Conservation (phyloP, 2,888 invertebrate genomes). For the Caenorhabditis sulstoni region DNA sequence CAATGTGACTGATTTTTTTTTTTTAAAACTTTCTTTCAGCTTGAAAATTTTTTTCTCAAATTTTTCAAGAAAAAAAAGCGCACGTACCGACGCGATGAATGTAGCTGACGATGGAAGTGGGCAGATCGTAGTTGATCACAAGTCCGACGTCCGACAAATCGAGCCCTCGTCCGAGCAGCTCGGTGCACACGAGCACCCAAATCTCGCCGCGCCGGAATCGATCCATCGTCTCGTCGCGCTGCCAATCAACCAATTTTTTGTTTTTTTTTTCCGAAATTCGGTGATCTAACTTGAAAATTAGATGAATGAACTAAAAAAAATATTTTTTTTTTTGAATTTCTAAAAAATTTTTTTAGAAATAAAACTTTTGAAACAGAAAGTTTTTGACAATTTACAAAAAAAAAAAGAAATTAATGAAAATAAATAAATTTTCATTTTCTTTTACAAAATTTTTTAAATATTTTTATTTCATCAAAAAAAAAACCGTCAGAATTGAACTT, state of each 20-base stretch:
- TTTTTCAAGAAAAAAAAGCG: neutral
- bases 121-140: constrained; percentile 97
- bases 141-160: constrained; percentile 97
- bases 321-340: too few relatives aligned
- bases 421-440: too few relatives aligned
- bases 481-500: too few relatives aligned
- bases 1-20: constrained; percentile 1
- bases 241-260: constrained; percentile 77
- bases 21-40: neutral
- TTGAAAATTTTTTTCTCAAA: neutral
- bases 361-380: too few relatives aligned
- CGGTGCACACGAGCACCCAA: constrained; percentile 97
- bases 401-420: too few relatives aligned
- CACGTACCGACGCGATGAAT: constrained; percentile 87
- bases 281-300: too few relatives aligned
- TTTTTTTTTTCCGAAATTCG: too few relatives aligned
- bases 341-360: too few relatives aligned
- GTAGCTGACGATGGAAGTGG: constrained; percentile 91
- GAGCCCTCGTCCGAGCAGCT: constrained; percentile 95
- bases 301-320: too few relatives aligned
- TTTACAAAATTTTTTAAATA: too few relatives aligned
- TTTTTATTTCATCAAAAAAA: too few relatives aligned
- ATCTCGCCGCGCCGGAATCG: constrained; percentile 93
- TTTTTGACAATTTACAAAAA: too few relatives aligned
- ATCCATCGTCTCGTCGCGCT: constrained; percentile 93